Percentiles rank a stretch among this genome's conserved stretches.
These are phyloP conservation scores for Sesamia nonagrioides DNA, from an alignment of 1,140 invertebrate species.

Conservation along the genomic window DNA sequence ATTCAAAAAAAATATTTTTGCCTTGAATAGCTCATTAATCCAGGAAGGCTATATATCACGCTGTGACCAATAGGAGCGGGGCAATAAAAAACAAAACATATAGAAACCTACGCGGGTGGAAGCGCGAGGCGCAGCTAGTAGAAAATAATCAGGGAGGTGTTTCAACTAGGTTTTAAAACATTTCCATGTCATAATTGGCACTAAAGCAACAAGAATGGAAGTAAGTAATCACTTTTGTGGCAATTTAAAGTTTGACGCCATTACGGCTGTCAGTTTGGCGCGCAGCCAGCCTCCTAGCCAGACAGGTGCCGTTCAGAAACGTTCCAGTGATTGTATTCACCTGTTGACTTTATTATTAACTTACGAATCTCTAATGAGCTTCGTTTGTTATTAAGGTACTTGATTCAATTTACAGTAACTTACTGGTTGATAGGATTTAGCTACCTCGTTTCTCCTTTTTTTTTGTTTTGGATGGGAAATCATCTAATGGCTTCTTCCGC, in stretches of 20 bases:
- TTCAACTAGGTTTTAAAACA: too few species aligned
- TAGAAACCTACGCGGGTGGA: too few species aligned
- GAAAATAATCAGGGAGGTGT: background rate
- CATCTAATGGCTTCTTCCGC: too few species aligned
- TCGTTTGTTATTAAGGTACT: background rate
- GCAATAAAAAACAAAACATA: too few species aligned
- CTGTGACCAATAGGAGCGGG: too few species aligned
- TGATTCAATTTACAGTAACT: background rate
- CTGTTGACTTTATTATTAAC: constrained; percentile 67
- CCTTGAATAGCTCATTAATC: too few species aligned
- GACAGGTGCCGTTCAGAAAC: constrained; percentile 64
- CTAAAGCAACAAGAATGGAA: constrained; percentile 13
- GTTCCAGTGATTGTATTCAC: constrained; percentile 59
- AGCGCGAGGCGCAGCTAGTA: too few species aligned
- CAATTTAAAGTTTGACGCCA: constrained; percentile 52
- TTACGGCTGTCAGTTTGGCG: constrained; percentile 75
- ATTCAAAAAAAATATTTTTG: too few species aligned
- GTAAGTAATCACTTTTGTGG: constrained; percentile 33
- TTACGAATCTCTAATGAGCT: constrained; percentile 66
- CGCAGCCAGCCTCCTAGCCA: constrained; percentile 62
- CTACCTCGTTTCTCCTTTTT: too few species aligned
- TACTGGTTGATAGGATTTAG: background rate
- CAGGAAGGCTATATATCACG: too few species aligned
- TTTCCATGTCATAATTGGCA: background rate
- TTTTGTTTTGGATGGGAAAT: too few species aligned